These are phyloP conservation scores for Ochropacha duplaris DNA, from an alignment of 2,888 invertebrate genomes.

Conservation along the genomic window DNA sequence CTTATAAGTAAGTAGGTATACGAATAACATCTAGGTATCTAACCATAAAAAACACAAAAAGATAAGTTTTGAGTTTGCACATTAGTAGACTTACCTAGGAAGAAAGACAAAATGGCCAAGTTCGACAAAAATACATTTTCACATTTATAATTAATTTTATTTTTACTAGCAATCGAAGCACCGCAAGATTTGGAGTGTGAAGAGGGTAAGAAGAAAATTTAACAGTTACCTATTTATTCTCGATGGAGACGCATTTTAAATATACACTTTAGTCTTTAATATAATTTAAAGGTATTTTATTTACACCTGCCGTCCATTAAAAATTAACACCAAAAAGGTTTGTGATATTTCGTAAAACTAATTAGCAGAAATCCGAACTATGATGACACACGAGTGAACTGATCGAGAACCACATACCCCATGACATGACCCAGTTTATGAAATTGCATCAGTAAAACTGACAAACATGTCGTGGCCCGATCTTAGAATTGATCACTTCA, in stretches of 20 bases:
- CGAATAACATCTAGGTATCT: no score
- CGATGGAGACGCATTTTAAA: not conserved
- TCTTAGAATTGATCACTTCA: no score
- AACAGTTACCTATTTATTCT: not conserved
- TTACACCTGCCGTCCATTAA: not conserved
- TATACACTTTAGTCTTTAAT: not conserved
- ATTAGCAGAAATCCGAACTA: not conserved
- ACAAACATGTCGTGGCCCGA: no score
- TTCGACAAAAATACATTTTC: not conserved
- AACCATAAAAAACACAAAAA: no score
- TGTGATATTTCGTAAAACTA: not conserved
- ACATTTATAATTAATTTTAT: not conserved
- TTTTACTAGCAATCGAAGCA: not conserved
- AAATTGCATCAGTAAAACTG: no score
- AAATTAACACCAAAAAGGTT: not conserved
- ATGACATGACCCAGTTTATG: no score
- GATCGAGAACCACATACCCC: no score
- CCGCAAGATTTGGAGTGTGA: not conserved
- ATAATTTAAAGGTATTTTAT: not conserved
- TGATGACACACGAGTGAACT: no score
- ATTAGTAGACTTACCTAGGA: no score
- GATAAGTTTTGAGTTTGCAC: no score
- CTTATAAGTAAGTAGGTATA: no score
- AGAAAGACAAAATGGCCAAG: not conserved
- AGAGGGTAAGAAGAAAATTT: not conserved